phyloP scores from a whole-genome alignment of 2,113 vertebrate species.

The Glaucidium brasilianum region DNA sequence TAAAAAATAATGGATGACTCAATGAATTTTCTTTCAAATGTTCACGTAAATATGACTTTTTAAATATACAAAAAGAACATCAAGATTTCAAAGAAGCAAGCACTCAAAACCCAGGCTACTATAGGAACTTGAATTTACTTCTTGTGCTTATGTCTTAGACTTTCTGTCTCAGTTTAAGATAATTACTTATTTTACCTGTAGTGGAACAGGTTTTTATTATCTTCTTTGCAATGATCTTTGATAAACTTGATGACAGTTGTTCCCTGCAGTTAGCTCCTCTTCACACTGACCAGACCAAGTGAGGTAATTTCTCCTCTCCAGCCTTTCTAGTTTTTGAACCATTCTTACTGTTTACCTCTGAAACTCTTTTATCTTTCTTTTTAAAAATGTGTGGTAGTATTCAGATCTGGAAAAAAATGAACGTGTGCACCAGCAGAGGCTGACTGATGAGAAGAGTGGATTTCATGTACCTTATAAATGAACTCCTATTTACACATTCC shows the following conservation, averaged over 20 bases:
- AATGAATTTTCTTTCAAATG: background rate
- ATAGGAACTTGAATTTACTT: background rate
- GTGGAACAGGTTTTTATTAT: background rate
- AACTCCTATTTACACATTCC: background rate
- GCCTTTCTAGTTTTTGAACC: background rate
- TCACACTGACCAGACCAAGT: background rate
- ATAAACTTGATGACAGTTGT: background rate
- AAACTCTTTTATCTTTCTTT: background rate
- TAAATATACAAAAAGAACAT: background rate
- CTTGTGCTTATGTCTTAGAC: background rate
- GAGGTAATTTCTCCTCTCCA: background rate
- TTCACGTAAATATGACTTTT: background rate
- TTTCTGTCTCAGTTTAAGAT: background rate
- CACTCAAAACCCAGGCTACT: background rate
- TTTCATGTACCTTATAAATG: background rate
- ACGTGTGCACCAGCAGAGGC: background rate
- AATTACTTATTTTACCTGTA: background rate
- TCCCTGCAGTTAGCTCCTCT: background rate
- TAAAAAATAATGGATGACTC: background rate
- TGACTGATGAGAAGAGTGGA: background rate
- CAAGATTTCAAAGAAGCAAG: background rate
- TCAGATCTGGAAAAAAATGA: background rate
- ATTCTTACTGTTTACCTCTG: background rate
- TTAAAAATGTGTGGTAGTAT: background rate
- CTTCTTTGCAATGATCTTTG: background rate